Base-by-base conservation (phyloP, 2,797 vertebrate genomes). In the Mycteria americana region DNA sequence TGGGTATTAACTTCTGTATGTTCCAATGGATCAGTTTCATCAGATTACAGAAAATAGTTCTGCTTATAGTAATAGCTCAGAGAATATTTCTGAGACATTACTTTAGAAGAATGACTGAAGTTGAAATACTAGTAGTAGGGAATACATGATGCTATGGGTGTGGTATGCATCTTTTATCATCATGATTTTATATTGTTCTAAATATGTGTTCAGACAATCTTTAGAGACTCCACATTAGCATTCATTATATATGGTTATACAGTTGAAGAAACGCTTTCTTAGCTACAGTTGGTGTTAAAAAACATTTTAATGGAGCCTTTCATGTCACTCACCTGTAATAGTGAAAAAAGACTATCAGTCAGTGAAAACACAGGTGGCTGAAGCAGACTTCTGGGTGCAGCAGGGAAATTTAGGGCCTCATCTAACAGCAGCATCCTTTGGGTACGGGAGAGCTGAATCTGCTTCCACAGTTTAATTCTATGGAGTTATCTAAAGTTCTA, bases 1-100 rank as follows among this genome's bases (percentile, higher is more conserved):
- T 73, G 24, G 64, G 85, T 93, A 89, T 93, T 94, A 73, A 85
- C 78, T 85, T 96, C 78, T 92, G 4, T 63, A 10, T 88, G 43
- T 91, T 95, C 79, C 85, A 88, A 46, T 59, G 76, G 81, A 91
- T 97, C 73, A n/a, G 39, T 96, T 97, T 92, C 93, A 93, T 10
- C 89, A 76, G 57, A 78, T 89, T 88, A 95, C 14, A 91, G 82
- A 95, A 92, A 93, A 91, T 93, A 95, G 62, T 91, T 93, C 57
- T 78, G 73, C 18, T 92, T 92, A 35, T 78, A 88, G 54, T 59
- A 91, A 76, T 62, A 92, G 37, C 50, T 69, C 76, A 50, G 67
- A 65, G 68, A 75, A 46, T 92, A 77, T 79, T 70, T 92, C 43
- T 83, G 57, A 85, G 43, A 24, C 57, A 28, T 85, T 77, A n/a